Base-by-base conservation (phyloP, 2,113 vertebrate species). In the Ictidomys tridecemlineatus region DNA sequence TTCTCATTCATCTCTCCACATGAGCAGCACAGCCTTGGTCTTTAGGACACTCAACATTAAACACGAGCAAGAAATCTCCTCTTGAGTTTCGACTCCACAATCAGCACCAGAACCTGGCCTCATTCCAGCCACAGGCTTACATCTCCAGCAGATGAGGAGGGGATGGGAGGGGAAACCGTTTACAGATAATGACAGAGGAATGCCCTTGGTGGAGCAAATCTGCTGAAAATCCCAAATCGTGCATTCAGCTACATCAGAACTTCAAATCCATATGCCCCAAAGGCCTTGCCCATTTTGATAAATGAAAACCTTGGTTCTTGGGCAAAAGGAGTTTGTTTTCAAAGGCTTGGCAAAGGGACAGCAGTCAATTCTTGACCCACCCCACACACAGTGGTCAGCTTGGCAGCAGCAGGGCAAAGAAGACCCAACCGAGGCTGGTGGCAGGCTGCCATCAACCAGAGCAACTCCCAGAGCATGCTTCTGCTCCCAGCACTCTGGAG, bases 141-240 rank as follows among this genome's bases (percentile, higher is more conserved):
- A 12, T 8, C 56, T 69, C 79, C 13, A 24, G 22, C 42, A 7
- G 34, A 48, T 2, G 8, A 89, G 32, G 24, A 79, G 17, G 13
- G 22, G 45, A 2, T 0, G 18, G 8, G 56, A 56, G 58, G 58
- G 7, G 26, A 42, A 77, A 18, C 2, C 39, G 8, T 32, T 32
- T 32, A 18, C 30, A 53, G 9, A 67, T 42, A 32, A 90, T 4
- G 22, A n/a, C 58, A 34, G 11, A 45, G 58, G 85, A 53, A 67
- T 0, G 14, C 28, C 34, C 24, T 18, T 0, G 0, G 24, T 11
- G 0, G 11, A 8, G 24, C 26, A 24, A 18, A 3, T 5, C 63
- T 51, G 63, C 39, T 73, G 30, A 76, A 39, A 84, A 56, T 28
- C 37, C 58, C 63, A 48, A n/a, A 2, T 32, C 37, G 12, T 3